Conservation (phyloP, 2,888 invertebrate genomes). For the Drosophila histrio region DNA sequence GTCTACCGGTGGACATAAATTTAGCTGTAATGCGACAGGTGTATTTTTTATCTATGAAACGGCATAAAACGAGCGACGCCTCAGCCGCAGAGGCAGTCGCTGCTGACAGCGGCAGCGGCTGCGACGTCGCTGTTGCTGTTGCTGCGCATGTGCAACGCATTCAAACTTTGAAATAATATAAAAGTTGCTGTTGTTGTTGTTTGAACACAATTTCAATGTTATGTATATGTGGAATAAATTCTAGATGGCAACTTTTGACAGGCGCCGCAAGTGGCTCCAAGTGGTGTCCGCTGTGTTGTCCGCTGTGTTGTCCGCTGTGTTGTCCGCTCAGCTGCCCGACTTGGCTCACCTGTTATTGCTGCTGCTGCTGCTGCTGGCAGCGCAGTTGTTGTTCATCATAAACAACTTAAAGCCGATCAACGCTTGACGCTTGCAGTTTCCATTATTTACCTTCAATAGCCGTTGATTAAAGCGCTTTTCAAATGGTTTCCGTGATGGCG, state of each 20-base stretch:
- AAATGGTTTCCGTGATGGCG: conserved; percentile 65
- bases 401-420: conserved; percentile 34
- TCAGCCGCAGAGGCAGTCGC: conserved; percentile 17
- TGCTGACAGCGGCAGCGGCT: conserved; percentile 17
- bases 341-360: conserved; percentile 3
- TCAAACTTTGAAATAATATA: conserved; percentile 68
- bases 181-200: conserved; percentile 36
- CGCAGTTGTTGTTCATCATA: conserved; percentile 53
- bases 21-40: conserved; percentile 83
- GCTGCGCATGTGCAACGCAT: conserved; percentile 77
- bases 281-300: neutral
- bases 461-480: conserved; percentile 57
- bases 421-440: conserved; percentile 56
- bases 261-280: conserved; percentile 54
- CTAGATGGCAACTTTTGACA: conserved; percentile 61
- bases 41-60: conserved; percentile 82
- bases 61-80: conserved; percentile 66
- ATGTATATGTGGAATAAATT: conserved; percentile 21
- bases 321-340: neutral
- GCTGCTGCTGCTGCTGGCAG: conserved; percentile 8
- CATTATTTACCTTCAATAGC: conserved; percentile 57
- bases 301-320: neutral
- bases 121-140: conserved; percentile 9
- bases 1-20: conserved; percentile 84
- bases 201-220: conserved; percentile 65